These are phyloP conservation scores for Drosophila mercatorum DNA, from an alignment of 2,888 invertebrate genomes.

Conservation along the genomic window DNA sequence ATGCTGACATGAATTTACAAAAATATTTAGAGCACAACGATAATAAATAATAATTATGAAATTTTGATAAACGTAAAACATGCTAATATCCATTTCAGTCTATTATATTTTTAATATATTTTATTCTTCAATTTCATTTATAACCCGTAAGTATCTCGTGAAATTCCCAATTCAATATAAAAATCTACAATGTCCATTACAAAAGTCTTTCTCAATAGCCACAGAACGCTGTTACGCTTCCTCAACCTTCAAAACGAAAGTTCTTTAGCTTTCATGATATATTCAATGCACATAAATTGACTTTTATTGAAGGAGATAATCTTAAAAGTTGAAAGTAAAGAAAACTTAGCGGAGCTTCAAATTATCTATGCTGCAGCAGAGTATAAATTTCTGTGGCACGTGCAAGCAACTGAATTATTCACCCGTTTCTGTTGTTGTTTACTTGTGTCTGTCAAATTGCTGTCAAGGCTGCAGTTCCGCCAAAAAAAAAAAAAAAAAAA, in stretches of 20 bases:
- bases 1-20: no score
- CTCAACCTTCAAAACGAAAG: not conserved
- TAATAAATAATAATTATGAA: no score
- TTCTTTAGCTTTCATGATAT: not conserved
- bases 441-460: slow-evolving; percentile 73
- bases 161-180: not conserved
- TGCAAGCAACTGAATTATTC: slow-evolving; percentile 7
- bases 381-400: slow-evolving; percentile 12
- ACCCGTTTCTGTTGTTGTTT: slow-evolving; percentile 38
- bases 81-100: no score
- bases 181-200: not conserved
- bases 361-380: slow-evolving; percentile 4
- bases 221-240: not conserved
- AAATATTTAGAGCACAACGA: no score
- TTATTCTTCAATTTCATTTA: no score
- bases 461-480: slow-evolving; percentile 61
- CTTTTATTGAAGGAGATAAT: not conserved
- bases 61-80: no score
- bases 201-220: not conserved
- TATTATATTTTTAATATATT: no score
- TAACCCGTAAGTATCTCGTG: not conserved
- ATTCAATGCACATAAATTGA: slow-evolving; percentile 1
- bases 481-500: slow-evolving; percentile 12
- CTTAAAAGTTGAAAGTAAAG: slow-evolving; percentile 1
- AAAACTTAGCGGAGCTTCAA: slow-evolving; percentile 6